Evolutionary conservation across 1,140 invertebrate genomes (phyloP).

Genomic region (Lycorma delicatula): DNA sequence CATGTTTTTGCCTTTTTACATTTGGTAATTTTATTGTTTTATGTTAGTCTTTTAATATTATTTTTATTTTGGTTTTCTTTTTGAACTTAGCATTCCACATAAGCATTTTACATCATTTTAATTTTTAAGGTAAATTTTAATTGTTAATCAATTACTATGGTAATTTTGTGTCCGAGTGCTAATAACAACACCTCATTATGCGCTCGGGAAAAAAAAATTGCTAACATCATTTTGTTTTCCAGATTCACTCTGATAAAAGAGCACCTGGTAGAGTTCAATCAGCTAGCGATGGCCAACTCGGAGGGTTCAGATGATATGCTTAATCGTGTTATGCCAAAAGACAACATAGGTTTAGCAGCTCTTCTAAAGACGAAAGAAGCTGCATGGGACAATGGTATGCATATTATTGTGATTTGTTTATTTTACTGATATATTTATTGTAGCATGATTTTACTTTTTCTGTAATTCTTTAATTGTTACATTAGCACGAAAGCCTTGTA

Average conservation of each 20-base stretch:
- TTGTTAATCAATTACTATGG: too few relatives aligned
- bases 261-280: conserved; percentile 95
- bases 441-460: too few relatives aligned
- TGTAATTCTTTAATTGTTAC: neutral
- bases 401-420: neutral
- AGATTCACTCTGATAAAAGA: conserved; percentile 93
- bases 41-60: too few relatives aligned
- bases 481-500: neutral
- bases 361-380: conserved; percentile 88
- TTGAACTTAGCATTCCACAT: too few relatives aligned
- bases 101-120: too few relatives aligned
- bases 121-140: too few relatives aligned
- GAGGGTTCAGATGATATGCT: conserved; percentile 98
- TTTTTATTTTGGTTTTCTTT: too few relatives aligned
- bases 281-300: conserved; percentile 95
- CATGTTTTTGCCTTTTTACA: too few relatives aligned
- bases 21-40: too few relatives aligned
- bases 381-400: conserved; percentile 81
- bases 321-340: conserved; percentile 98
- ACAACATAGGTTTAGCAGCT: conserved; percentile 96
- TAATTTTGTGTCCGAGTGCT: too few relatives aligned
- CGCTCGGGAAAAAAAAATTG: too few relatives aligned
- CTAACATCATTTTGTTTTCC: conserved; percentile 36
- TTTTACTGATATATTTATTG: neutral
- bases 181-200: too few relatives aligned